Evolutionary conservation across 2,797 vertebrate species (phyloP).

Genomic region (Todus mexicanus): DNA sequence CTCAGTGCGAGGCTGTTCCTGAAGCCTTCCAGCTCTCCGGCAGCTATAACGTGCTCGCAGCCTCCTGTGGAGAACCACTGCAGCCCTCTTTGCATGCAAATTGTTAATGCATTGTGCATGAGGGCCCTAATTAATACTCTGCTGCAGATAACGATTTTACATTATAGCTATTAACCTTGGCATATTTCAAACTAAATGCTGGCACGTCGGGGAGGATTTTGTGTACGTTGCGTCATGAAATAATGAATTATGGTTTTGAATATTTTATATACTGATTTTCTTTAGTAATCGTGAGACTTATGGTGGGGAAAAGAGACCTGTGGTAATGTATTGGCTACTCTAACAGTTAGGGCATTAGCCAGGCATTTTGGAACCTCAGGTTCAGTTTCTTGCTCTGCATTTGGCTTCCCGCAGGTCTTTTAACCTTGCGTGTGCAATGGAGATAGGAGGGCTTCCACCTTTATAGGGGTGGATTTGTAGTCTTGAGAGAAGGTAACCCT

Average conservation of each 20-base stretch:
- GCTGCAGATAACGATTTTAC: slow-evolving; percentile 56
- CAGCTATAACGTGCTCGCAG: not conserved
- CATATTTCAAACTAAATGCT: slow-evolving; percentile 26
- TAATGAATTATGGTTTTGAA: not conserved
- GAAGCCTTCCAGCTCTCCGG: not conserved
- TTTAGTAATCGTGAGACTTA: not conserved
- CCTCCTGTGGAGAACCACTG: not conserved
- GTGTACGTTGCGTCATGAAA: not conserved
- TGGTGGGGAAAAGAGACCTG: not conserved
- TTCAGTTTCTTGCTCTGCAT: not conserved
- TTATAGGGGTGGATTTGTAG: not conserved
- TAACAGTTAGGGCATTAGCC: not conserved
- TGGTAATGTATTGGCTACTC: not conserved
- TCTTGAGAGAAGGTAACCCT: not conserved
- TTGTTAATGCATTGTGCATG: slow-evolving; percentile 47
- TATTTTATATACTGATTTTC: slow-evolving; percentile 5
- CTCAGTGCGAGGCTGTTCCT: not conserved
- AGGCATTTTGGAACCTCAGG: not conserved
- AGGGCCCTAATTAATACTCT: slow-evolving; percentile 59
- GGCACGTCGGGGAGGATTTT: not conserved
- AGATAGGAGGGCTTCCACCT: not conserved
- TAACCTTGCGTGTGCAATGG: not conserved
- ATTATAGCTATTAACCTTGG: slow-evolving; percentile 54
- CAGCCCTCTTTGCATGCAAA: slow-evolving; percentile 41
- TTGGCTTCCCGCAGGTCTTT: not conserved